Conservation (phyloP, 2,888 invertebrate species). For the Vanessa cardui region DNA sequence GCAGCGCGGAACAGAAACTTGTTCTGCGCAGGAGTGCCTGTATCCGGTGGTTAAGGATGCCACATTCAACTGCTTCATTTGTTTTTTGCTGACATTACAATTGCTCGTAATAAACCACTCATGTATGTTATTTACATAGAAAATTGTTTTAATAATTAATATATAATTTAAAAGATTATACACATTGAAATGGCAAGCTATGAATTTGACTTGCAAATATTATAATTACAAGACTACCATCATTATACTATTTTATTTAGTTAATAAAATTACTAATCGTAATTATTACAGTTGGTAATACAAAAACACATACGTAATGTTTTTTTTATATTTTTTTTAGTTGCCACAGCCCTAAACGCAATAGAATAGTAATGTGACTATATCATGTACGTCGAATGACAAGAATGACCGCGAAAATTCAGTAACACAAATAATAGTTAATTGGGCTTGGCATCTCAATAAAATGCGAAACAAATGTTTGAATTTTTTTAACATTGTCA, state of each 20-base stretch:
- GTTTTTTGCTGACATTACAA: constrained; percentile 14
- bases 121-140: too few species aligned
- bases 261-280: too few species aligned
- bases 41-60: constrained; percentile 48
- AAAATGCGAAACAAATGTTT: neutral
- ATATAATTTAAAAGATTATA: too few species aligned
- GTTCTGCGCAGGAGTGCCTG: constrained; percentile 55
- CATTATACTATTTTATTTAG: too few species aligned
- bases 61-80: constrained; percentile 25
- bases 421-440: constrained; percentile 16
- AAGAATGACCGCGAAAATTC: constrained; percentile 35
- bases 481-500: constrained; percentile 1
- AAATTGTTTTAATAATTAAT: too few species aligned
- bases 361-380: constrained; percentile 34
- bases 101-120: neutral
- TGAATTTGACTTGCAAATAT: too few species aligned
- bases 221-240: too few species aligned
- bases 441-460: constrained; percentile 1
- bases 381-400: constrained; percentile 30
- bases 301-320: neutral
- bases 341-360: constrained; percentile 33
- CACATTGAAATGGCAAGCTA: too few species aligned
- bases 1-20: constrained; percentile 56
- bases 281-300: too few species aligned
- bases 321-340: neutral